Evolutionary conservation across 1,140 invertebrate species (phyloP), one percentile per base, ranked within the genome.

Genomic region (Arion vulgaris): DNA sequence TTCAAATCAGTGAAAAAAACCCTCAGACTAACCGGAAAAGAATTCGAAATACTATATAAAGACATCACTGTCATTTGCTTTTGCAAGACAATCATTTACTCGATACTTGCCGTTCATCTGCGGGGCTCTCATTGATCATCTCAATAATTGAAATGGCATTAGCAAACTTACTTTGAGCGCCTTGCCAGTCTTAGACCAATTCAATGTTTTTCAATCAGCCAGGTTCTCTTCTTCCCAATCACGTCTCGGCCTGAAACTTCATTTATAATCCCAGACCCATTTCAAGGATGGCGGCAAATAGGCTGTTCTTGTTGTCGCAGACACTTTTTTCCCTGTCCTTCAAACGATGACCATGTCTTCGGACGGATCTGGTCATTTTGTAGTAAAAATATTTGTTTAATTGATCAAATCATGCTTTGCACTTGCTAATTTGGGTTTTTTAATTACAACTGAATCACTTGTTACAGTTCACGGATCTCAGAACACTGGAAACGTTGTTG

Each of bases 361-460:
- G n/a, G 62, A 5, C 62, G 19, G 9, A 32, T 13, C 26, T 71
- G 66, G 78, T 53, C 78, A 80, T 80, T 80, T 80, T 80, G 78
- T 80, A 80, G 66, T 66, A 36, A 80, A 80, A 80, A 80, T 80
- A 80, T 80, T 80, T 80, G 71, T 80, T 80, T 71, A 80, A 80
- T 80, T 80, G 78, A 80, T 80, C 78, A 34, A 26, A 36, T 41
- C 78, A 51, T 34, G n/a, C 39, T 51, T 80, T 34, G 49, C 26
- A 36, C 76, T 71, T 28, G 78, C 32, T 49, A 80, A 80, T 66
- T 80, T 80, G 78, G 78, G n/a, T n/a, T 80, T 80, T 80, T 80
- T 80, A 80, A 80, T 80, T 80, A 80, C 39, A 2, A 32, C 41
- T 80, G 78, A 80, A 80, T 80, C 62, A 41, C 2, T 80, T 80